These are phyloP conservation scores for Thermophis baileyi DNA, from an alignment of 2,113 vertebrate species.

Conservation along the genomic window DNA sequence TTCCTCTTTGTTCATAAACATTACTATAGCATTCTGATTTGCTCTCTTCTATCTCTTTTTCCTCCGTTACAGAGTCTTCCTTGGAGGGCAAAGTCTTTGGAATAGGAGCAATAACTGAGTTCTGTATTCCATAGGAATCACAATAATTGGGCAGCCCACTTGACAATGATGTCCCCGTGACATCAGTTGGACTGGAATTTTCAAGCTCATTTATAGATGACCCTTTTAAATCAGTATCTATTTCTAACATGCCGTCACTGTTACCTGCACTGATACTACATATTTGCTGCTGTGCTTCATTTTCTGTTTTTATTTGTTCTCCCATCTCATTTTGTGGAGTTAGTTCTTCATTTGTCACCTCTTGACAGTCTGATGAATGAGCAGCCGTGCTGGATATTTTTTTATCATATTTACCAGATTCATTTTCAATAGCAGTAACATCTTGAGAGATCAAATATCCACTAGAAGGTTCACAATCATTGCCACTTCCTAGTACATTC, in stretches of 20 bases:
- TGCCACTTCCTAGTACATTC: constrained; percentile 52
- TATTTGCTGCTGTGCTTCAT: constrained; percentile 50
- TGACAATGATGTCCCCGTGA: constrained; percentile 61
- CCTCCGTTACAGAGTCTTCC: constrained; percentile 96
- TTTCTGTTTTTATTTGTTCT: constrained; percentile 65
- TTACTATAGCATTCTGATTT: constrained; percentile 84
- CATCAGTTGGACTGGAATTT: constrained; percentile 58
- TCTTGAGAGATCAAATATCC: constrained; percentile 55
- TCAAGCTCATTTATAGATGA: constrained; percentile 58
- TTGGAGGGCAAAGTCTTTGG: constrained; percentile 86
- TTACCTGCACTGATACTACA: constrained; percentile 50
- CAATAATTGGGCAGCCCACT: constrained; percentile 71
- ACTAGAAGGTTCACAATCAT: constrained; percentile 53
- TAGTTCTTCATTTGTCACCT: constrained; percentile 65
- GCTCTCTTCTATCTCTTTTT: constrained; percentile 98
- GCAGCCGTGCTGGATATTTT: constrained; percentile 49
- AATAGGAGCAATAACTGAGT: constrained; percentile 70
- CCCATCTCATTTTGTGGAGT: constrained; percentile 65
- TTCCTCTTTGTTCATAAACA: constrained; percentile 78
- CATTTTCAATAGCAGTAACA: constrained; percentile 44
- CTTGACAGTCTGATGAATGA: constrained; percentile 68
- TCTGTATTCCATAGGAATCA: constrained; percentile 82
- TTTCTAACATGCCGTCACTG: constrained; percentile 48
- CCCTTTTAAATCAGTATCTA: constrained; percentile 55
- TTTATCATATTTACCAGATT: constrained; percentile 57